Evolutionary conservation across 2,797 vertebrate genomes (phyloP).

Genomic region (Sphaeramia orbicularis): DNA sequence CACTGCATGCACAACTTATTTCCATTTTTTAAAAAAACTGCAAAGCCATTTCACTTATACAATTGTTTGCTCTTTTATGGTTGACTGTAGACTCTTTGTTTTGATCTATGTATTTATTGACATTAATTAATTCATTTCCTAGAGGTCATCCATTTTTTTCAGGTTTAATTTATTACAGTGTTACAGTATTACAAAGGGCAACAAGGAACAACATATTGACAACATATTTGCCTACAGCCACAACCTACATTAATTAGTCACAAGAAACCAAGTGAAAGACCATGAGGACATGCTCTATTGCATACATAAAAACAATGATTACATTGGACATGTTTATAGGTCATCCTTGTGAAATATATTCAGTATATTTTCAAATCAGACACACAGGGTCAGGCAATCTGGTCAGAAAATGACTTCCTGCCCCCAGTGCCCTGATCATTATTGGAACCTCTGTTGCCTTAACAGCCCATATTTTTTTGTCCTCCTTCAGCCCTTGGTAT

Average conservation of each 20-base stretch:
- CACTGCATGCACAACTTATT: slow-evolving; percentile 4
- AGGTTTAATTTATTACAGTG: slow-evolving; percentile 27
- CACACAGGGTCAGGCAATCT: background rate
- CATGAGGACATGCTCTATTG: background rate
- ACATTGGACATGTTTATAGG: slow-evolving; percentile 1
- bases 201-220: slow-evolving; percentile 25
- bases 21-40: slow-evolving; percentile 11
- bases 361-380: slow-evolving; percentile 11
- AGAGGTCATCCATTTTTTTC: slow-evolving; percentile 36
- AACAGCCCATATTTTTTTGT: no score
- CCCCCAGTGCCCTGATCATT: no score
- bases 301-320: slow-evolving; percentile 13
- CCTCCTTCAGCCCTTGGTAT: no score
- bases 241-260: slow-evolving; percentile 44
- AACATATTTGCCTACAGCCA: slow-evolving; percentile 23
- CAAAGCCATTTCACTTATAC: slow-evolving; percentile 9
- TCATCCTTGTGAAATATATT: slow-evolving; percentile 20
- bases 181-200: no score
- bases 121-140: slow-evolving; percentile 32
- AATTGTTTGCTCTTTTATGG: slow-evolving; percentile 22
- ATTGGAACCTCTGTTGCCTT: no score
- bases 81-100: background rate
- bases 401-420: no score
- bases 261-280: slow-evolving; percentile 34
- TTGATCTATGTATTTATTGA: background rate